Evolutionary conservation across 2,888 invertebrate genomes (phyloP).

Genomic region (Drosophila kanekoi): DNA sequence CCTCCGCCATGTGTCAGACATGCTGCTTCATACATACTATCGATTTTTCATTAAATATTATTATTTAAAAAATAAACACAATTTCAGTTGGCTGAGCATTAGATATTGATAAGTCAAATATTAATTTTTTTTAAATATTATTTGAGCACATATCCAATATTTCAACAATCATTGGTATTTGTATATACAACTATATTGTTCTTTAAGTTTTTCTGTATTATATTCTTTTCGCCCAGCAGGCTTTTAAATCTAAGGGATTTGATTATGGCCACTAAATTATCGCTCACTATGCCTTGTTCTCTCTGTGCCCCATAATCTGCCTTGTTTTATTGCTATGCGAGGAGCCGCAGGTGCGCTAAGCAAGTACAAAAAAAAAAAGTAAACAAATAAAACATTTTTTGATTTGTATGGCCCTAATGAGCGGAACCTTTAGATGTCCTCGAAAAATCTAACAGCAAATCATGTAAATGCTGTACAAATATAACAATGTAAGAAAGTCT

Average conservation of each 20-base stretch:
- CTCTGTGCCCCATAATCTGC: slow-evolving; percentile 20
- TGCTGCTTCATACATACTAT: background rate
- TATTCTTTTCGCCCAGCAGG: background rate
- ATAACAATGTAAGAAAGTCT: slow-evolving; percentile 25
- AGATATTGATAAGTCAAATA: too few species aligned
- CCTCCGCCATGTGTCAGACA: background rate
- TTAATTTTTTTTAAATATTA: too few species aligned
- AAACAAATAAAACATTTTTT: slow-evolving; percentile 64
- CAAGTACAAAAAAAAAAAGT: slow-evolving; percentile 65
- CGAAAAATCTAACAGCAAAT: slow-evolving; percentile 54
- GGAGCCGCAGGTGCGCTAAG: slow-evolving; percentile 68
- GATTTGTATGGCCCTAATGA: slow-evolving; percentile 74
- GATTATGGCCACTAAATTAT: slow-evolving; percentile 48
- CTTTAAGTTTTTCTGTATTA: slow-evolving; percentile 2
- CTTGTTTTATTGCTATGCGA: slow-evolving; percentile 44
- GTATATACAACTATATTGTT: background rate
- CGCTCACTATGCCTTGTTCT: slow-evolving; percentile 5
- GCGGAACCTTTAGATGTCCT: slow-evolving; percentile 37
- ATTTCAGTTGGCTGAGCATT: too few species aligned
- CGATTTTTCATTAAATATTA: background rate
- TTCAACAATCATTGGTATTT: too few species aligned
- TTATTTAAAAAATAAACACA: too few species aligned
- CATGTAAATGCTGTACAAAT: slow-evolving; percentile 75
- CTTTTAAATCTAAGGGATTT: slow-evolving; percentile 44
- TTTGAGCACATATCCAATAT: too few species aligned